Evolutionary conservation across 2,113 vertebrate genomes (phyloP).

Genomic region (rat (Rattus norvegicus)): DNA sequence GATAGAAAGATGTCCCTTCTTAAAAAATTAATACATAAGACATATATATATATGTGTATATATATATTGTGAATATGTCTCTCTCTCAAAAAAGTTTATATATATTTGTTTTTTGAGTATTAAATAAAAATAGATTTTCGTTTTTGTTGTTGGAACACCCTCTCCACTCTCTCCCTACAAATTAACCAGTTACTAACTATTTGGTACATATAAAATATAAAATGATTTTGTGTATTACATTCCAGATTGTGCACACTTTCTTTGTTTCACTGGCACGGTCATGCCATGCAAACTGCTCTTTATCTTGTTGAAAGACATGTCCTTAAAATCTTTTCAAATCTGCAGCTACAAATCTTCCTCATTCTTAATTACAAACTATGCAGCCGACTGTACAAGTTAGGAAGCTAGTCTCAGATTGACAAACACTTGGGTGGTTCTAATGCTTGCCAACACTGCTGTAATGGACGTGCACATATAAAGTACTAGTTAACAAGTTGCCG

Average conservation of each 20-base stretch:
- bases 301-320: constrained; percentile 41
- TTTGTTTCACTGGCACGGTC: background rate
- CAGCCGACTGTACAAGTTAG: background rate
- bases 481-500: background rate
- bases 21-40: background rate
- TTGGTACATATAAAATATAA: background rate
- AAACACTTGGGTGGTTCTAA: background rate
- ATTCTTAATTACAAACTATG: constrained; percentile 13
- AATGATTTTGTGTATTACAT: background rate
- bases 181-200: constrained; percentile 10
- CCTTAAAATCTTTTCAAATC: background rate
- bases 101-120: background rate
- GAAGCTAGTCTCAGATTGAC: background rate
- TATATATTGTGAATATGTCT: background rate
- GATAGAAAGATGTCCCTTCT: background rate
- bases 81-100: background rate
- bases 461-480: background rate
- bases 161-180: background rate
- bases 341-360: background rate
- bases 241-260: background rate
- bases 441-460: background rate
- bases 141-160: background rate
- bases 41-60: background rate
- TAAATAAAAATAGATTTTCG: background rate
- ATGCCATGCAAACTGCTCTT: background rate